Percentiles rank a stretch among this genome's conserved stretches.
Conservation (phyloP, 2,113 vertebrate genomes). For the Globicephala melas region DNA sequence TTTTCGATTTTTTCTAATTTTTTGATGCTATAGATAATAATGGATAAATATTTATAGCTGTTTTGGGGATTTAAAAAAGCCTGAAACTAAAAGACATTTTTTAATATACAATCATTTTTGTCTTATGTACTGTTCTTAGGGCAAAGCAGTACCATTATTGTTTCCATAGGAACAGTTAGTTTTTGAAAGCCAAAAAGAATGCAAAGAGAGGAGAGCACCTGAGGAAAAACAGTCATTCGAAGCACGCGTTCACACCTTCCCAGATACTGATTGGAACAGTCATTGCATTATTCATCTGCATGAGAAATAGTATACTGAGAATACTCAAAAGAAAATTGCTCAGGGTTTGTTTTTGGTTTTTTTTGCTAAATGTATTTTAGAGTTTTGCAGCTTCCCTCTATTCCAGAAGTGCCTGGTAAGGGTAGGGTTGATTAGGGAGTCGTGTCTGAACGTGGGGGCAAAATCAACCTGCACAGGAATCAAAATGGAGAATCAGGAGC, state of each 20-base stretch:
- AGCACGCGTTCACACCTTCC: neutral
- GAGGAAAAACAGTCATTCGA: neutral
- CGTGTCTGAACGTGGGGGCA: neutral
- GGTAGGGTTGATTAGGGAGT: too few relatives aligned
- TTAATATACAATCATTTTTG: neutral
- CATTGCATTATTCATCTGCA: fast-evolving
- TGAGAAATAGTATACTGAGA: neutral
- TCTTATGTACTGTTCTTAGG: neutral
- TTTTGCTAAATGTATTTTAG: neutral
- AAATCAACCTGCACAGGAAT: fast-evolving
- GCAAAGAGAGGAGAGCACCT: neutral
- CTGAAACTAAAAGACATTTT: neutral
- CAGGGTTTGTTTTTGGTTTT: neutral
- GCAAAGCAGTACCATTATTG: neutral
- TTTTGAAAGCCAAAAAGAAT: neutral
- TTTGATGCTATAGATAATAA: neutral
- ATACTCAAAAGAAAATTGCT: neutral
- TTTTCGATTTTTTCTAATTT: neutral
- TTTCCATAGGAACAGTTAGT: neutral
- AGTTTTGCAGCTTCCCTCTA: neutral
- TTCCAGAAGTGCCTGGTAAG: fast-evolving
- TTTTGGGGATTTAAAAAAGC: neutral
- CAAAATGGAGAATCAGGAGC: fast-evolving
- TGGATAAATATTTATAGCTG: neutral
- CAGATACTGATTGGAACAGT: fast-evolving